These are phyloP conservation scores for Eupithecia abbreviata DNA, from an alignment of 2,888 invertebrate species.

Conservation along the genomic window DNA sequence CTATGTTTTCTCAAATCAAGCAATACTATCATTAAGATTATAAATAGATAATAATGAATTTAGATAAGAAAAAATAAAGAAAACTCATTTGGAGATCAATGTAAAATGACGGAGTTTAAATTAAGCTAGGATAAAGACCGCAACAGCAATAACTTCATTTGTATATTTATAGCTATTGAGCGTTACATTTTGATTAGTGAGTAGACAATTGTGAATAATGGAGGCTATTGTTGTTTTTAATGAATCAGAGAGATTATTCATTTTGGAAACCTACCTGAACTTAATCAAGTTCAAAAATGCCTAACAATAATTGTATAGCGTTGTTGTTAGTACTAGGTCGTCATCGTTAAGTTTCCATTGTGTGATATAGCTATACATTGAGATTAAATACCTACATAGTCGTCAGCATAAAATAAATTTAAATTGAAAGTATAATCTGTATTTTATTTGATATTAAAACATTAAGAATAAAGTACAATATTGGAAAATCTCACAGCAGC, in stretches of 20 bases:
- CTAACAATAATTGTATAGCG: constrained; percentile 47
- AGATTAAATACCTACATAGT: constrained; percentile 75
- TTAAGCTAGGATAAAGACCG: constrained; percentile 59
- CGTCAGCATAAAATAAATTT: constrained; percentile 77
- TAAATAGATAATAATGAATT: constrained; percentile 70
- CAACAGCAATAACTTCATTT: constrained; percentile 83
- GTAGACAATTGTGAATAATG: constrained; percentile 79
- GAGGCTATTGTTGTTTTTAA: constrained; percentile 77
- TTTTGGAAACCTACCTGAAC: constrained; percentile 57
- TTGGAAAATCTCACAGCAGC: not conserved
- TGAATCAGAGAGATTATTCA: constrained; percentile 68
- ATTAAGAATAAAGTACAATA: not conserved
- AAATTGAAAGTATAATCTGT: constrained; percentile 38
- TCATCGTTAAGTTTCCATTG: constrained; percentile 73
- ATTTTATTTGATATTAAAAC: constrained; percentile 10
- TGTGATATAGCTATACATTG: constrained; percentile 77
- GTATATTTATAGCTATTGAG: constrained; percentile 82
- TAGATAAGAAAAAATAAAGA: constrained; percentile 69
- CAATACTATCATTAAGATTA: constrained; percentile 78
- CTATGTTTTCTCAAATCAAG: constrained; percentile 79
- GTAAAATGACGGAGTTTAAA: constrained; percentile 70
- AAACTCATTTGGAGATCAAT: constrained; percentile 81
- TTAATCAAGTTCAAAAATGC: constrained; percentile 44
- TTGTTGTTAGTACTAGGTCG: constrained; percentile 51
- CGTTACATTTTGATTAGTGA: constrained; percentile 81